Evolutionary conservation across 2,888 invertebrate genomes (phyloP), one percentile per base, ranked within the genome.

Genomic region (Luperina testacea): DNA sequence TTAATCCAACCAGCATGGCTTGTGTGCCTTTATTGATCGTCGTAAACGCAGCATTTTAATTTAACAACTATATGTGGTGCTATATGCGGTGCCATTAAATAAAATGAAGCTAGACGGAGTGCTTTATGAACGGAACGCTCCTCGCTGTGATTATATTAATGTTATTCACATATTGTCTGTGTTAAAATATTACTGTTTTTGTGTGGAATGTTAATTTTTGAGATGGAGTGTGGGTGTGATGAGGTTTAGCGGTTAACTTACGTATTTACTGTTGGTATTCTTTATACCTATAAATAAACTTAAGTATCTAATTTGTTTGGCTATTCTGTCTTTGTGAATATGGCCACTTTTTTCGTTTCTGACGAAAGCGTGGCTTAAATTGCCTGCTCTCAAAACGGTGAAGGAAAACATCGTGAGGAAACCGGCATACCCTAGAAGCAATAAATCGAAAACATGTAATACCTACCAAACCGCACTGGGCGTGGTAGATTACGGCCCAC

Each of bases 1-100:
- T 86, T 90, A 92, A 92, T 92, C 89, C 88, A 77, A 81, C 74
- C 65, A 78, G 80, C 68, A 68, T 84, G 82, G 80, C 78, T 85
- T 82, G 77, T 64, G 70, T 84, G 84, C 78, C 82, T 88, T 89
- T 90, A 91, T 89, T 87, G 82, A 84, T 77, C 77, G 79, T 72
- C 81, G 82, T 86, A 81, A 82, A 75, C 80, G 73, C 81, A 78
- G 82, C 84, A 84, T 84, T 87, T 88, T 79, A 87, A 88, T 88
- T 86, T 75, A 78, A 80, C 77, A 67, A 69, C 70, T 75, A 72
- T 77, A 87, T 87, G 74, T 65, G 73, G 78, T 82, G 73, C 75
- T 75, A 72, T 77, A 87, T 87, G 74, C 63, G 73, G 78, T 82
- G 73, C 75, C 72, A 82, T 86, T 87, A 79, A 87, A 84, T 77